A percentile compares a stretch with the other conserved stretches of the same genome.
Evolutionary conservation across 2,888 invertebrate species (phyloP).

Genomic region (Philereme vetulata): DNA sequence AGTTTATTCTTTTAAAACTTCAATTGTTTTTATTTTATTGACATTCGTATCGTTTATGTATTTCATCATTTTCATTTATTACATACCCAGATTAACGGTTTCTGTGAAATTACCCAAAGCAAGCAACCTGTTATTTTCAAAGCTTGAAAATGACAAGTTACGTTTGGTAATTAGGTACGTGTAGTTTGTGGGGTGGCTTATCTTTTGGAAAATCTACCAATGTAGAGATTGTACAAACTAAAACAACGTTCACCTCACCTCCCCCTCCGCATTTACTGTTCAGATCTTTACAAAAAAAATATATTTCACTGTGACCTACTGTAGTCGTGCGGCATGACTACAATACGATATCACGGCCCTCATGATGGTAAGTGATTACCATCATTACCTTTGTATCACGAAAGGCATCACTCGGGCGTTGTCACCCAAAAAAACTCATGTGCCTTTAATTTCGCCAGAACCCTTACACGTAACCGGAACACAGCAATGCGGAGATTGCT

Average conservation of each 20-base stretch:
- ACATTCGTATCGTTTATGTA: too few relatives aligned
- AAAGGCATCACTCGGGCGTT: too few relatives aligned
- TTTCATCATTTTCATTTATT: background rate
- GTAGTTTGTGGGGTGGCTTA: constrained; percentile 52
- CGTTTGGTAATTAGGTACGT: constrained; percentile 64
- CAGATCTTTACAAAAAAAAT: constrained; percentile 30
- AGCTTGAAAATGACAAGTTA: constrained; percentile 67
- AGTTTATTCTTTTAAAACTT: too few relatives aligned
- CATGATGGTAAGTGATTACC: too few relatives aligned
- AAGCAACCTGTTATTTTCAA: constrained; percentile 65
- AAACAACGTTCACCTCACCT: too few relatives aligned
- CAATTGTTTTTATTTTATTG: too few relatives aligned
- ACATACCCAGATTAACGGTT: constrained; percentile 28
- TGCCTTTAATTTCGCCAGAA: too few relatives aligned
- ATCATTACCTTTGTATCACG: too few relatives aligned
- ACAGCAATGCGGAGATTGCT: too few relatives aligned
- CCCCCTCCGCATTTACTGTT: constrained; percentile 37
- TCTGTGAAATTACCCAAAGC: constrained; percentile 47
- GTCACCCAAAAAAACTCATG: too few relatives aligned
- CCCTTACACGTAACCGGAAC: too few relatives aligned
- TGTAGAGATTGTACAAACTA: constrained; percentile 19
- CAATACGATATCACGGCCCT: background rate
- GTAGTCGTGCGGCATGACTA: constrained; percentile 27
- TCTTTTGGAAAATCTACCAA: constrained; percentile 59
- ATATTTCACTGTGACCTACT: too few relatives aligned